Base-by-base conservation (phyloP, 2,888 invertebrate species). In the Congeria kusceri region DNA sequence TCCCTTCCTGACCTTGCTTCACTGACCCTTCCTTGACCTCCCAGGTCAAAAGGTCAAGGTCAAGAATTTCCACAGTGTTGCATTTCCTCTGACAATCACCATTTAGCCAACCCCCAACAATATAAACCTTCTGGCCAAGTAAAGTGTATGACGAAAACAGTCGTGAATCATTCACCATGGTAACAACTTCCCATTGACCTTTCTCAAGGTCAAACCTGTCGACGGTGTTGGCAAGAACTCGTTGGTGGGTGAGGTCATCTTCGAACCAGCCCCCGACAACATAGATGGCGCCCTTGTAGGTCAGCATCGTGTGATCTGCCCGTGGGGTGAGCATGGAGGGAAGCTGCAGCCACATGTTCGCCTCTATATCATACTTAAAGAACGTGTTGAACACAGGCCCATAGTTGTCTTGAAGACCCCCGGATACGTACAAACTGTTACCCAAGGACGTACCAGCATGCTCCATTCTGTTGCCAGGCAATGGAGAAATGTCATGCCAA, bases 71-170 rank as follows among this genome's bases (percentile, higher is more conserved):
- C 15, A 96, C 95, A 59, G 95, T 95, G 3, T 95, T 95, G 70
- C 96, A 95, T 77, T 95, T 95, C 69, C 95, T 94, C 90, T 96
- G 95, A 87, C 96, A 96, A 87, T 95, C 95, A n/a, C 95, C 95
- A 87, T 96, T 95, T 57, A 95, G 95, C 90, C 96, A 95, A 0
- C 96, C 96, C 15, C 96, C 96, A 77, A 96, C 95, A 84, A 96
- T 95, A 90, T 96, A 96, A 58, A 96, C 95, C 89, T 95, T 95
- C 25, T 94, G 93, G 39, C 95, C 94, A 23, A 96, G 94, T 27
- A 95, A 94, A 7, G 95, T 95, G 64, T 96, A 95, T 1, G 96
- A 96, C 0, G 96, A 95, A 88, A 96, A 96, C 89, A 95, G 96
- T 65, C 96, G 94, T 0, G 96, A 96, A 0, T 95, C 95, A 1